Evolutionary conservation across 2,113 vertebrate species (phyloP), one percentile per base, ranked within the genome.

Genomic region (Cephalopholis sonnerati): DNA sequence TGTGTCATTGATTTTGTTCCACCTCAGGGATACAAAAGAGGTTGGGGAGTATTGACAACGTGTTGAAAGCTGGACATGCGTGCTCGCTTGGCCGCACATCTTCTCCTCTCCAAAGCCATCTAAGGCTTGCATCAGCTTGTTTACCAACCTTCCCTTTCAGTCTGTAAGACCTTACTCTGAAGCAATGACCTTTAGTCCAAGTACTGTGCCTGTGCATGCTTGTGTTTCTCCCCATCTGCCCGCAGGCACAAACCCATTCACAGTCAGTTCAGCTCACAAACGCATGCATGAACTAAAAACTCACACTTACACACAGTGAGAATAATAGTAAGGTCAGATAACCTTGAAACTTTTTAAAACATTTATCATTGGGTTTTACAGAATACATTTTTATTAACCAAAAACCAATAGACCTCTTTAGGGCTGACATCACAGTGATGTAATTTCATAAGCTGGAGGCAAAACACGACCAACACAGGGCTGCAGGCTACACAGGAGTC

Each of bases 271-370:
- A 62, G 44, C 69, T 50, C 32, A 41, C 62, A 63, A 20, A 48
- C 54, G 65, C 17, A 53, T 11, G 6, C 58, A 32, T 50, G 16
- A 70, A 79, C 25, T 50, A 32, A 74, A 61, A 54, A 48, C 48
- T 53, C 54, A 54, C 68, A 82, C 72, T 24, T 20, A 13, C 24
- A 32, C 20, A 41, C 16, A 55, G 36, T 51, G 55, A 64, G 53
- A 83, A 72, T 59, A 88, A 74, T 29, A 17, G 0, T 63, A 20
- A 58, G 80, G 61, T 58, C 50, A 20, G 29, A 68, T 73, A 89
- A 82, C 89, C 84, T 90, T 92, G 74, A 86, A 88, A n/a, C 53
- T 24, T 24, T 55, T 55, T 92, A 72, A 86, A 88, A n/a, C 53
- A 12, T 24, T 55, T 55, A 13, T 24, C 22, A 53, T 22, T 53